Conservation (phyloP, 2,888 invertebrate species). For the Muscina levida region DNA sequence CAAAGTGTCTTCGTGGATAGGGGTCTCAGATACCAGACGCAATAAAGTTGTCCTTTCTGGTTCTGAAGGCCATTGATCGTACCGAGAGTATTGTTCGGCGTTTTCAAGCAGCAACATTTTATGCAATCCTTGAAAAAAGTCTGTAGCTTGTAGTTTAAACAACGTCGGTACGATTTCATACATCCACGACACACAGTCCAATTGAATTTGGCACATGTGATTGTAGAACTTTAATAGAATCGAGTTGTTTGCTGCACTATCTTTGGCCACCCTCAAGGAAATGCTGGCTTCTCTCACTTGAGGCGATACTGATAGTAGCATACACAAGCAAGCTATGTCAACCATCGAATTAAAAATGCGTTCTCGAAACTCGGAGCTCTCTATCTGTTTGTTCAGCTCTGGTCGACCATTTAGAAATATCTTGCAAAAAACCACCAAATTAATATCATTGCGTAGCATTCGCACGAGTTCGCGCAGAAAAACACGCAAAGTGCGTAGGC, state of each 20-base stretch:
- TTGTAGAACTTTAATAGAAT: conserved; percentile 76
- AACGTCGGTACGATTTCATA: conserved; percentile 88
- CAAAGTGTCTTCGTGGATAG: conserved; percentile 91
- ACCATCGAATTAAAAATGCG: conserved; percentile 90
- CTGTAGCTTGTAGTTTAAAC: conserved; percentile 86
- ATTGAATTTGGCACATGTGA: conserved; percentile 86
- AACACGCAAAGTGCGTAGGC: conserved; percentile 90
- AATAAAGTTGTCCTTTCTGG: conserved; percentile 89
- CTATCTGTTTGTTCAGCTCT: conserved; percentile 83
- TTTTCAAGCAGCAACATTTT: conserved; percentile 90
- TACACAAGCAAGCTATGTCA: conserved; percentile 92
- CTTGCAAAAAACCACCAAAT: conserved; percentile 88
- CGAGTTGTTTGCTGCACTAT: conserved; percentile 74
- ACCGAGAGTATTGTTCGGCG: conserved; percentile 89
- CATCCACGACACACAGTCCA: conserved; percentile 93
- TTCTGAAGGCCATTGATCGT: conserved; percentile 95
- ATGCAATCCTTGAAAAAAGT: conserved; percentile 88
- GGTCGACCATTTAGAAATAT: conserved; percentile 84
- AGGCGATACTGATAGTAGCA: conserved; percentile 88
- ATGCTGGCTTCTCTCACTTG: conserved; percentile 86
- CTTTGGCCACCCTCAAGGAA: conserved; percentile 81
- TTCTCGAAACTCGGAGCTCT: conserved; percentile 87
- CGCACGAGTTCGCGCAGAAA: conserved; percentile 94
- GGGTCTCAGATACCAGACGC: conserved; percentile 92
- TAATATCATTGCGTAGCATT: conserved; percentile 89